These are phyloP conservation scores for Allacma fusca DNA, from an alignment of 2,888 invertebrate species.

Conservation along the genomic window DNA sequence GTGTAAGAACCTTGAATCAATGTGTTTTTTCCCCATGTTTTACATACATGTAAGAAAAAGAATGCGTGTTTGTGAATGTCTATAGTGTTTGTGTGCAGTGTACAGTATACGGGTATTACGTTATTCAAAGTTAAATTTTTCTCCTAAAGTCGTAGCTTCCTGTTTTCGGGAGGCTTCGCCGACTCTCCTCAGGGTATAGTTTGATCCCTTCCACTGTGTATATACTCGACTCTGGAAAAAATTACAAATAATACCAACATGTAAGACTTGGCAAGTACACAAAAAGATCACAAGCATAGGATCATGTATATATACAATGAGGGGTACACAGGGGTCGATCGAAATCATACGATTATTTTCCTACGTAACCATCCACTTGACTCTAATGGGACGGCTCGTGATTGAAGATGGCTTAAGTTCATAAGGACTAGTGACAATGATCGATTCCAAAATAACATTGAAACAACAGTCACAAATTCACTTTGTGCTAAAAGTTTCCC, in stretches of 20 bases:
- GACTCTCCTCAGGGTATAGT: slow-evolving; percentile 77
- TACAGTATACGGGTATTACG: neutral
- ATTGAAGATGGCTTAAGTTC: slow-evolving; percentile 42
- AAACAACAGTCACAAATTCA: slow-evolving; percentile 29
- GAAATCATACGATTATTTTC: slow-evolving; percentile 33
- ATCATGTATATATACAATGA: slow-evolving; percentile 15
- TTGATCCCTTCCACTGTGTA: slow-evolving; percentile 93
- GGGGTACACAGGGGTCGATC: slow-evolving; percentile 18
- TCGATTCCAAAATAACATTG: slow-evolving; percentile 33
- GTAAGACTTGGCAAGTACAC: slow-evolving; percentile 42
- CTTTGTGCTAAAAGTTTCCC: slow-evolving; percentile 29
- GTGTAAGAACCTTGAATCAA: neutral
- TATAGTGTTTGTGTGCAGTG: neutral
- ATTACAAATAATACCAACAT: too few relatives aligned
- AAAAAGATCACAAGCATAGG: neutral
- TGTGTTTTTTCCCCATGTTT: neutral
- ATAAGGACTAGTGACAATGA: slow-evolving; percentile 52
- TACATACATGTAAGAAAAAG: neutral
- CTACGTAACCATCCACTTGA: slow-evolving; percentile 32
- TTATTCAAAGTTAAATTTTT: slow-evolving; percentile 53
- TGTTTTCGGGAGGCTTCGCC: slow-evolving; percentile 59
- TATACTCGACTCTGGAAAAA: slow-evolving; percentile 89
- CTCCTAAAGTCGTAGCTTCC: slow-evolving; percentile 60
- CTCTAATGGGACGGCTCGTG: slow-evolving; percentile 40
- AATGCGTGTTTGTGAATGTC: neutral